Evolutionary conservation across 2,797 vertebrate genomes (phyloP).

Genomic region (Brotula barbata): DNA sequence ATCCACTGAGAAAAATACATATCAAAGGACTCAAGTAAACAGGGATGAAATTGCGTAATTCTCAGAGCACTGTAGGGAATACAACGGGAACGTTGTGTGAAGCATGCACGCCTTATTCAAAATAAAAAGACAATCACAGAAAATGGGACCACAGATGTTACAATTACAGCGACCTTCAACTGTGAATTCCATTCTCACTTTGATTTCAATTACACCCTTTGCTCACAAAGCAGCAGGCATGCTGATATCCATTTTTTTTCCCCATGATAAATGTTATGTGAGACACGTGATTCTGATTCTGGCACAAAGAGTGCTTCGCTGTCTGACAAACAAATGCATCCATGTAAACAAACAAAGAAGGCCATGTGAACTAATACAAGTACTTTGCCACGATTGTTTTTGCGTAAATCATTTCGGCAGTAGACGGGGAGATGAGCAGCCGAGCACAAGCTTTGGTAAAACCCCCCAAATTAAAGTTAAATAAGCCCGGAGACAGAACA

Average conservation of each 20-base stretch:
- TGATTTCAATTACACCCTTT: constrained; percentile 45
- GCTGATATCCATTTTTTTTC: constrained; percentile 41
- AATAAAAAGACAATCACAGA: constrained; percentile 43
- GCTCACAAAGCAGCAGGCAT: constrained; percentile 45
- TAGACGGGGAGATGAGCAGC: constrained; percentile 25
- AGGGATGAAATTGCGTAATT: constrained; percentile 36
- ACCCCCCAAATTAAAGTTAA: constrained; percentile 62
- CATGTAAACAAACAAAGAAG: constrained; percentile 50
- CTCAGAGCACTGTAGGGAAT: constrained; percentile 35
- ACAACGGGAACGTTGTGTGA: constrained; percentile 32
- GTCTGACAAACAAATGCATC: constrained; percentile 40
- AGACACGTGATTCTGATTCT: constrained; percentile 40
- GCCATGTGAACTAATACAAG: constrained; percentile 35
- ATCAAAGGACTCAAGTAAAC: constrained; percentile 46
- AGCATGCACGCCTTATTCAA: constrained; percentile 38
- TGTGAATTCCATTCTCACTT: constrained; percentile 49
- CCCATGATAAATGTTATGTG: constrained; percentile 26
- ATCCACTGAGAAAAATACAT: constrained; percentile 49
- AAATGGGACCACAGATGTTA: constrained; percentile 36
- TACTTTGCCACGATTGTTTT: constrained; percentile 40
- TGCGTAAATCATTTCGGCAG: constrained; percentile 47
- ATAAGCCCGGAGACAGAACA: constrained; percentile 65
- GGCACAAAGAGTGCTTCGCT: constrained; percentile 31
- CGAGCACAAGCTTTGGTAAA: constrained; percentile 46
- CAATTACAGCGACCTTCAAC: constrained; percentile 34